Evolutionary conservation across 2,888 invertebrate species (phyloP), one percentile per base, ranked within the genome.

Genomic region (Eilema caniola): DNA sequence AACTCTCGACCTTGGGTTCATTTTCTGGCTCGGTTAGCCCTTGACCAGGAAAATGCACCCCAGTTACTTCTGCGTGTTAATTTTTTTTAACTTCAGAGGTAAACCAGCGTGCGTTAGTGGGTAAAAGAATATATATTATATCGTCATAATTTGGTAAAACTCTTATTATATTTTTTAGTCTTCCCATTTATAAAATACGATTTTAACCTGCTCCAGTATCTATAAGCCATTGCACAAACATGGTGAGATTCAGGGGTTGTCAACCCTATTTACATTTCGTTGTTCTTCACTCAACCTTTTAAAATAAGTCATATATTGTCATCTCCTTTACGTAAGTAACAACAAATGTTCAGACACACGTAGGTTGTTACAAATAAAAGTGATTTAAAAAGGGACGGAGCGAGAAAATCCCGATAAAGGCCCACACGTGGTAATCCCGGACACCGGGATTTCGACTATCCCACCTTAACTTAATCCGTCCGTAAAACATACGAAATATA

Each of bases 391-490:
- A 86, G 80, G 85, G 83, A 80, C 81, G 79, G 80, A 23, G 83
- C 82, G 85, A 80, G 86, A 86, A 90, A 91, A 90, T 91, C 90
- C 90, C 78, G 86, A 89, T 88, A 90, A 90, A 89, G 91, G 89
- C 86, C 82, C 83, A 82, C 85, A 84, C 83, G 83, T 85, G 87
- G 85, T 85, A 88, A 90, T 91, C 88, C 88, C 80, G 88, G 87
- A 89, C 88, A 85, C 86, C 76, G 82, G 90, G 89, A 88, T 91
- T 90, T 83, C 78, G 85, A 81, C 85, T 84, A 92, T 90, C 89
- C 89, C 84, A 84, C 85, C 86, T 91, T 90, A 90, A 84, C 85
- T 80, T 90, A 89, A 92, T 91, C 91, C 76, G 83, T 82, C 83
- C 84, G 85, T 85, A 88, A 86, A 85, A 84, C 72, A 80, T 78